These are phyloP conservation scores for Drosophila subsilvestris DNA, from an alignment of 2,888 invertebrate species.

Conservation along the genomic window DNA sequence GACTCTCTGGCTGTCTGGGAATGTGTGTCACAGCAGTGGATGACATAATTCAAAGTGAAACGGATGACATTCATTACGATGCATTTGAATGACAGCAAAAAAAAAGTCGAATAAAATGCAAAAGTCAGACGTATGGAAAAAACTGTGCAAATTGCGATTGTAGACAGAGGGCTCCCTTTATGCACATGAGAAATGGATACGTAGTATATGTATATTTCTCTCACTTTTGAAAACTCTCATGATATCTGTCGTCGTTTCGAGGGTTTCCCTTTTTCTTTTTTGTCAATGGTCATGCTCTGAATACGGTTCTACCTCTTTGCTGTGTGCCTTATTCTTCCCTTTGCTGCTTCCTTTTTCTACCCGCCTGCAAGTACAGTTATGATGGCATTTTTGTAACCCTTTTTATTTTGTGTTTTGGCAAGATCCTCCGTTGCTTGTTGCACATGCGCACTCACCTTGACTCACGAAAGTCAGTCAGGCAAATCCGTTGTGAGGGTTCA, in stretches of 20 bases:
- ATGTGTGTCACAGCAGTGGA: slow-evolving; percentile 50
- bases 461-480: slow-evolving; percentile 20
- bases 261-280: slow-evolving; percentile 21
- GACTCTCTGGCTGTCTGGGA: slow-evolving; percentile 27
- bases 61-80: slow-evolving; percentile 80
- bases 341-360: neutral
- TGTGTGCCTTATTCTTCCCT: neutral
- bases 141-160: slow-evolving; percentile 49
- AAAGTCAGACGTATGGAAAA: slow-evolving; percentile 22
- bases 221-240: neutral
- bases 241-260: neutral
- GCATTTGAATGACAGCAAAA: slow-evolving; percentile 49
- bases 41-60: slow-evolving; percentile 80
- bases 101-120: slow-evolving; percentile 3
- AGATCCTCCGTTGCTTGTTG: slow-evolving; percentile 22
- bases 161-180: slow-evolving; percentile 42
- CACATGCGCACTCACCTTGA: slow-evolving; percentile 29
- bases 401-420: no score
- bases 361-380: neutral
- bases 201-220: neutral
- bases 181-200: slow-evolving; percentile 12
- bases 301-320: slow-evolving; percentile 30
- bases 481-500: slow-evolving; percentile 22
- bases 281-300: slow-evolving; percentile 62
- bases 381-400: neutral